These are phyloP conservation scores for Campoplex nolae DNA, from an alignment of 2,888 invertebrate genomes.

Conservation along the genomic window DNA sequence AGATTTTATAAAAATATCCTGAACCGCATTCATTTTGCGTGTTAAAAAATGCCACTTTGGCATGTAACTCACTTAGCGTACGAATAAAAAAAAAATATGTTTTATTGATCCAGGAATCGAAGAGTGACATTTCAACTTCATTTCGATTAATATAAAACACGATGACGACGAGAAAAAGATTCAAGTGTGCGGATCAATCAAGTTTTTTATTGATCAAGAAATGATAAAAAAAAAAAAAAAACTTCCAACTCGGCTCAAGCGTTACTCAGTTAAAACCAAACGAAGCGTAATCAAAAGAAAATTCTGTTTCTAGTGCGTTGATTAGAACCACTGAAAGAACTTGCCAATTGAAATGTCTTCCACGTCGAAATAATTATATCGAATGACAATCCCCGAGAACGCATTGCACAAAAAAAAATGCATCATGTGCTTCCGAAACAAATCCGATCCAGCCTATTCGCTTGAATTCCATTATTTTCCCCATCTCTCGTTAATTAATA, in stretches of 20 bases:
- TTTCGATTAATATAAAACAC: no score
- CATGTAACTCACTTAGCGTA: not conserved
- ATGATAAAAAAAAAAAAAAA: no score
- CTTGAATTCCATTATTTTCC: slow-evolving; percentile 68
- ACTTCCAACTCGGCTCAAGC: not conserved
- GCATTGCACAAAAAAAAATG: slow-evolving; percentile 2
- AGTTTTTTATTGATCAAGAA: no score
- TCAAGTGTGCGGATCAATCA: no score
- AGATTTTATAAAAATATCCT: not conserved
- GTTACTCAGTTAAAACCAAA: not conserved
- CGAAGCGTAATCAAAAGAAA: not conserved
- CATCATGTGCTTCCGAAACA: slow-evolving; percentile 40
- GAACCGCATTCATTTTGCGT: not conserved
- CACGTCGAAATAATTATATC: slow-evolving; percentile 9
- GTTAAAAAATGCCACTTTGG: not conserved
- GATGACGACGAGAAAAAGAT: no score
- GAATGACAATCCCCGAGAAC: slow-evolving; percentile 9
- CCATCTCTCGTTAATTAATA: slow-evolving; percentile 67
- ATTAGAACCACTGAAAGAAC: not conserved
- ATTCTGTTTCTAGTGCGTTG: not conserved
- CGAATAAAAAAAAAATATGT: no score
- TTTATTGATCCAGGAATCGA: no score
- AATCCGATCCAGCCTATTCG: slow-evolving; percentile 53
- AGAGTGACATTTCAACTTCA: no score
- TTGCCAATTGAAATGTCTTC: not conserved